phyloP scores from a whole-genome alignment of 1,140 invertebrate species.

The Oryctes rhinoceros region DNA sequence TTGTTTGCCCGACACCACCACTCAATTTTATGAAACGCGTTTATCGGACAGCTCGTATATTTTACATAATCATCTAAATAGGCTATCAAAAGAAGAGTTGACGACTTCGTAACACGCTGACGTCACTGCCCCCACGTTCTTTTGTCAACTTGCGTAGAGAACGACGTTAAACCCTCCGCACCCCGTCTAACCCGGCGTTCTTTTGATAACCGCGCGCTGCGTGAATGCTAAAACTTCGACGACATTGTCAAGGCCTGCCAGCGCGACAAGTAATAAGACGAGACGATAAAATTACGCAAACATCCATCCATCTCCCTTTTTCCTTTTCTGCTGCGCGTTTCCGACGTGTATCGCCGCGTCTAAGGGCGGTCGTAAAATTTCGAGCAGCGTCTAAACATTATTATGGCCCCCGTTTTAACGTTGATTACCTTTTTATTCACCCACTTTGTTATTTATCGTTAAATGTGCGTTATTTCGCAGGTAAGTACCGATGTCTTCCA shows the following conservation, averaged over 20 bases:
- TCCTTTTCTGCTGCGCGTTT: not conserved
- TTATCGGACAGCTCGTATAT: not conserved
- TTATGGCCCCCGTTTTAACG: conserved; percentile 19
- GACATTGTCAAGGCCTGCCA: conserved; percentile 28
- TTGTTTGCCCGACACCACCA: not conserved
- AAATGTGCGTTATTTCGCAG: not conserved
- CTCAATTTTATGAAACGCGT: not conserved
- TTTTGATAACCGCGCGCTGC: not conserved
- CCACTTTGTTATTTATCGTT: conserved; percentile 14
- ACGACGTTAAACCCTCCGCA: not conserved
- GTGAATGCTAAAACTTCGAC: conserved; percentile 21
- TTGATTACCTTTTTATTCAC: conserved; percentile 13
- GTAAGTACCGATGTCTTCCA: not conserved
- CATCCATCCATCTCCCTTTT: conserved; percentile 8
- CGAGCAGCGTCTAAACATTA: not conserved
- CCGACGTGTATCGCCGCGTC: not conserved
- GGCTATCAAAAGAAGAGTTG: conserved; percentile 18
- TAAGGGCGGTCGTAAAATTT: conserved; percentile 26
- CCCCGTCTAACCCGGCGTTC: not conserved
- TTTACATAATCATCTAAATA: conserved; percentile 14
- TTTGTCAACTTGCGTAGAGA: not conserved
- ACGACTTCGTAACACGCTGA: conserved; percentile 8
- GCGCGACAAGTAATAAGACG: conserved; percentile 31
- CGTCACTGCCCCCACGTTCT: not conserved
- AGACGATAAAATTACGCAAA: conserved; percentile 37